Percentiles rank a stretch among this genome's conserved stretches.
Evolutionary conservation across 2,888 invertebrate species (phyloP).

Genomic region (Drosophila quinaria): DNA sequence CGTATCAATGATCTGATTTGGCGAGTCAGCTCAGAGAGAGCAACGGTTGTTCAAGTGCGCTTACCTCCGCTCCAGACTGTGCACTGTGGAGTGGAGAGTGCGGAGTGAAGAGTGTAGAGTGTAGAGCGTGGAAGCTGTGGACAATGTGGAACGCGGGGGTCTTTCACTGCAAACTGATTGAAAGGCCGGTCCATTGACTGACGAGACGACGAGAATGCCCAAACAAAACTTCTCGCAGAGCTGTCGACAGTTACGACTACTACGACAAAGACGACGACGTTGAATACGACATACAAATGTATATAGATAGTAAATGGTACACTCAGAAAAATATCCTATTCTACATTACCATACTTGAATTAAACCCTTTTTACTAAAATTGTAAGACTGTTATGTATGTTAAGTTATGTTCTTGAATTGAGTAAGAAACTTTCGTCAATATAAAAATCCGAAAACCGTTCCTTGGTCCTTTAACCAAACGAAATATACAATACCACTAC

Average conservation of each 20-base stretch:
- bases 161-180: conserved; percentile 46
- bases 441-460: too few species aligned
- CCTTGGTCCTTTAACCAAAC: too few species aligned
- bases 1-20: conserved; percentile 46
- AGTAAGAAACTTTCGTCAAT: too few species aligned
- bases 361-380: too few species aligned
- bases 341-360: too few species aligned
- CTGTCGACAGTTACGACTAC: conserved; percentile 37
- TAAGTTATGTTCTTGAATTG: too few species aligned
- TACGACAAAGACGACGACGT: conserved; percentile 31
- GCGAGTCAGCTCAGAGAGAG: conserved; percentile 10
- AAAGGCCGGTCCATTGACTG: conserved; percentile 51
- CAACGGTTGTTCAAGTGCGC: conserved; percentile 41
- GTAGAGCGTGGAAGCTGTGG: conserved; percentile 13
- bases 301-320: not conserved
- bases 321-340: too few species aligned
- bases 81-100: not conserved
- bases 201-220: conserved; percentile 68
- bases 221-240: conserved; percentile 58
- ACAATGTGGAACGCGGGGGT: conserved; percentile 47
- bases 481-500: too few species aligned
- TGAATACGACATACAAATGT: conserved; percentile 26
- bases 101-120: conserved; percentile 6
- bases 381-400: too few species aligned
- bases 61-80: conserved; percentile 23